Evolutionary conservation across 64 coral and sea anemone species (phyloP), one percentile per base, ranked within the genome.

Genomic region (Dendrophyllia cribrosa): DNA sequence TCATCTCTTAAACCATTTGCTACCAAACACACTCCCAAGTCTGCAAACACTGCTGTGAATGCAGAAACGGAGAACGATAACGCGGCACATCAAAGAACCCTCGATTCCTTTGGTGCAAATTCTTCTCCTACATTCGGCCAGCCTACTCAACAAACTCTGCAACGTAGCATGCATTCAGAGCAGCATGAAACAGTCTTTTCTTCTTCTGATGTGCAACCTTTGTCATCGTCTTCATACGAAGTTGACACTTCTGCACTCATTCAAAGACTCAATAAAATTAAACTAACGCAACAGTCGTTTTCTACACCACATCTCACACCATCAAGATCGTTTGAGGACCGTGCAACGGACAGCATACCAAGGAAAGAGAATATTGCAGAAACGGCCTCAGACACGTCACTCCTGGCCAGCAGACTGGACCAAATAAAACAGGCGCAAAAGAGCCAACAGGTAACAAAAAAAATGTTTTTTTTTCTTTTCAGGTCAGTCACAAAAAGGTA

Each of bases 261-360:
- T 58, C 63, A 77, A 21, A 93, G 91, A 85, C 69, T 93, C 49
- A 93, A 93, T 43, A 86, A 59, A 19, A 93, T 93, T 49, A 93
- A 93, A 76, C 15, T 74, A 71, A 85, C 72, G 0, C 91, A 93
- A 70, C 89, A 85, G 22, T 73, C 77, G 16, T 61, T 77, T 46
- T 75, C 63, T 68, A 47, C 74, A 15, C 72, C 47, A 24, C 71
- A 74, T 20, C 23, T 5, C 20, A 62, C 78, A 59, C 12, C 78
- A 46, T 66, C 63, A 46, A 69, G 43, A 20, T n/a, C 43, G 48
- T 16, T 46, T 67, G 63, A 43, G 50, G 15, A 15, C 24, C 52
- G 20, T 45, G 75, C 17, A 59, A 15, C 47, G 21, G 6, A 88
- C 23, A 66, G 62, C 45, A 14, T 51, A 7, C 74, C 76, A 14